phyloP scores from a whole-genome alignment of 2,888 invertebrate genomes.

The Epinotia ramella region DNA sequence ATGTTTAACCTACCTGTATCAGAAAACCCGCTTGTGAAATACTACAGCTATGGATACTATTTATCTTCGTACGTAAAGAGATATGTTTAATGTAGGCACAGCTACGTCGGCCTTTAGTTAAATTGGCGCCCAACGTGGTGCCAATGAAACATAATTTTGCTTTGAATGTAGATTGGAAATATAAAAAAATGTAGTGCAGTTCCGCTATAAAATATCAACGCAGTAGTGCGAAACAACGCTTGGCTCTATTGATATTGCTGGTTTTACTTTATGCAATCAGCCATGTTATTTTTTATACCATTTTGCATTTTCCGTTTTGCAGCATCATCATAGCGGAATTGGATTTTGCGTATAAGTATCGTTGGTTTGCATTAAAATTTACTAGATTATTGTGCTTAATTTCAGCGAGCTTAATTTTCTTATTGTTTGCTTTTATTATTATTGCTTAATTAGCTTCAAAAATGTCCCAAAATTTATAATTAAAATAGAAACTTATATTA shows the following conservation, averaged over 20 bases:
- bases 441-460: too few species aligned
- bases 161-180: constrained; percentile 22
- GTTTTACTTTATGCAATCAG: constrained; percentile 32
- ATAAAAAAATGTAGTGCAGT: constrained; percentile 32
- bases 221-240: constrained; percentile 2
- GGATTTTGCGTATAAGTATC: not conserved
- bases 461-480: too few species aligned
- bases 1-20: too few species aligned
- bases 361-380: not conserved
- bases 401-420: too few species aligned
- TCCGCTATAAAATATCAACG: constrained; percentile 19
- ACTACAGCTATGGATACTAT: too few species aligned
- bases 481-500: too few species aligned
- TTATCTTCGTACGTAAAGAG: not conserved
- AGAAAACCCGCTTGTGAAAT: too few species aligned
- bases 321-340: not conserved
- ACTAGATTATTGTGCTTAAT: not conserved
- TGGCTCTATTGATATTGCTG: constrained; percentile 21
- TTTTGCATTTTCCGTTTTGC: not conserved
- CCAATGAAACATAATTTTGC: constrained; percentile 24
- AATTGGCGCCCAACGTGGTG: constrained; percentile 17
- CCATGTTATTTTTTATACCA: not conserved
- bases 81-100: not conserved
- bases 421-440: too few species aligned
- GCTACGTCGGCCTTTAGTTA: not conserved